phyloP scores from a whole-genome alignment of 2,797 vertebrate genomes.

The Myioborus miniatus region DNA sequence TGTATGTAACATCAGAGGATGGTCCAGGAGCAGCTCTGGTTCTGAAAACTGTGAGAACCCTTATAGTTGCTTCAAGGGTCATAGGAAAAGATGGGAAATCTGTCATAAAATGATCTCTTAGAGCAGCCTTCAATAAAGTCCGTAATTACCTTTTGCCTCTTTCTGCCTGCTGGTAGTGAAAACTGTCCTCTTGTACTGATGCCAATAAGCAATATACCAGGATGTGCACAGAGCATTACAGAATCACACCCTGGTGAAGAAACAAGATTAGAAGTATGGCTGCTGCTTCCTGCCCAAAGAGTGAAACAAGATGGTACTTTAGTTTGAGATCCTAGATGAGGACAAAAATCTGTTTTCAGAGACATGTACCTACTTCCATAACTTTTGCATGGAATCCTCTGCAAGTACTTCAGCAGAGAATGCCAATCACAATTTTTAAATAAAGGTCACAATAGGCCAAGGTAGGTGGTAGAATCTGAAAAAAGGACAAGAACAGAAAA shows the following conservation, averaged over 20 bases:
- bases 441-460: neutral
- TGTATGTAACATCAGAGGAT: neutral
- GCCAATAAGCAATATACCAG: neutral
- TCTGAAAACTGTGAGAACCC: neutral
- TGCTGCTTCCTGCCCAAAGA: neutral
- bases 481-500: neutral
- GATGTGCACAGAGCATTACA: neutral
- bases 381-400: neutral
- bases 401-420: neutral
- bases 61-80: neutral
- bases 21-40: neutral
- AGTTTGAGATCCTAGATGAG: neutral
- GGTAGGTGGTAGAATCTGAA: neutral
- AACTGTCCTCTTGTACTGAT: neutral
- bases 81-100: neutral
- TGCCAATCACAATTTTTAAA: neutral
- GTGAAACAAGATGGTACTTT: neutral
- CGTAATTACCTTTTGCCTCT: neutral
- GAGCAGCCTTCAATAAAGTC: neutral
- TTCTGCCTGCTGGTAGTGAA: neutral
- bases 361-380: neutral
- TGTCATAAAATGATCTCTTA: neutral
- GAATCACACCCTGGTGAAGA: neutral
- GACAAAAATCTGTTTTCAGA: slow-evolving; percentile 19
- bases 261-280: neutral